Evolutionary conservation across 2,113 vertebrate species (phyloP).

Genomic region (Hyperoodon ampullatus): DNA sequence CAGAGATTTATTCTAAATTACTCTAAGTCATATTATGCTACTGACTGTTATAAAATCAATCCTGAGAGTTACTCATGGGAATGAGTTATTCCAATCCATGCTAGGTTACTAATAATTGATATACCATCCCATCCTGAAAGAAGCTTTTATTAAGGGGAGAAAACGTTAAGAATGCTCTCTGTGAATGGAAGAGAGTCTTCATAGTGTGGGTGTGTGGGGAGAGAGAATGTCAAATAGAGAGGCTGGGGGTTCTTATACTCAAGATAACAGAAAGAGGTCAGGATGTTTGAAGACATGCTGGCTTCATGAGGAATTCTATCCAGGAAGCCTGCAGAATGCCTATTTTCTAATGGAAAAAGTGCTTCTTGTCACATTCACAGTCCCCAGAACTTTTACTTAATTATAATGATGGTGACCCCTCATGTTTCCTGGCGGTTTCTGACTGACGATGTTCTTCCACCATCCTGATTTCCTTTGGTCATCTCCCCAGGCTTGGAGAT

Average conservation of each 20-base stretch:
- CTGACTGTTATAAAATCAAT: neutral
- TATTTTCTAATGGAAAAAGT: neutral
- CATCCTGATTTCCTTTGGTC: neutral
- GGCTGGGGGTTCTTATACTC: neutral
- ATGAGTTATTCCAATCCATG: neutral
- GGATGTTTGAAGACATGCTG: neutral
- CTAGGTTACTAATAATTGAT: neutral
- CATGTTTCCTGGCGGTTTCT: neutral
- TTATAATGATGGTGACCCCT: neutral
- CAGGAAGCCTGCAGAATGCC: neutral
- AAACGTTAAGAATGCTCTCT: neutral
- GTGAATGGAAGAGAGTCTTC: neutral
- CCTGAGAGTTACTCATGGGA: neutral
- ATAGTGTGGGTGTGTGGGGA: too few relatives aligned
- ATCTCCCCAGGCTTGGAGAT: neutral
- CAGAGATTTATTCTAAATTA: neutral
- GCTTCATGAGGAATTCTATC: neutral
- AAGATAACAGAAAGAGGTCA: neutral
- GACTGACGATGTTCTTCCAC: neutral
- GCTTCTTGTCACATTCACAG: neutral
- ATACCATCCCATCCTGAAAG: neutral
- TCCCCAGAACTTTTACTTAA: neutral
- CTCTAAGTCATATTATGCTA: neutral
- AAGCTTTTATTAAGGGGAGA: neutral
- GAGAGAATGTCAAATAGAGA: neutral